Evolutionary conservation across 2,888 invertebrate species (phyloP).

Genomic region (Odontocerum albicorne): DNA sequence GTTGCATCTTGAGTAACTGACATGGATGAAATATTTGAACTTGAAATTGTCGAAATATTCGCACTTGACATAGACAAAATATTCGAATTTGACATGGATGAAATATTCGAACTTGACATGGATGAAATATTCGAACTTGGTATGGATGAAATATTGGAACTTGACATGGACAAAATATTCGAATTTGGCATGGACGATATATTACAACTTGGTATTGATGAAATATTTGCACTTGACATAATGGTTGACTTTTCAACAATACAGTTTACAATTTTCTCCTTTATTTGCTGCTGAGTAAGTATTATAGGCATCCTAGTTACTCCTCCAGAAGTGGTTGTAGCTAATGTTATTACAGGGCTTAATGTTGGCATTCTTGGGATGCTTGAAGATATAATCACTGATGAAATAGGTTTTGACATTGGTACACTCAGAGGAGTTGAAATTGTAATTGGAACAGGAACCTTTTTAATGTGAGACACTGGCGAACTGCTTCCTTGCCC

Average conservation of each 20-base stretch:
- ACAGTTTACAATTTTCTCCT: constrained; percentile 57
- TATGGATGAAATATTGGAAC: constrained; percentile 58
- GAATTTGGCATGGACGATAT: constrained; percentile 58
- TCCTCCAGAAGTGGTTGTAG: constrained; percentile 46
- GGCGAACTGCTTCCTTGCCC: constrained; percentile 36
- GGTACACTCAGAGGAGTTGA: constrained; percentile 49
- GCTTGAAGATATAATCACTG: constrained; percentile 54
- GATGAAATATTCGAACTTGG: constrained; percentile 58
- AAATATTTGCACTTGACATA: constrained; percentile 56
- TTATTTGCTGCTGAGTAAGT: constrained; percentile 54
- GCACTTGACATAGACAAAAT: too few species aligned
- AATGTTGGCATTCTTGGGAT: constrained; percentile 46
- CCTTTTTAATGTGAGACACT: constrained; percentile 47
- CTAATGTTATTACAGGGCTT: constrained; percentile 50
- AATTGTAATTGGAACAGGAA: constrained; percentile 48
- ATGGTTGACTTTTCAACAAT: constrained; percentile 57
- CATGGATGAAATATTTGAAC: constrained; percentile 59
- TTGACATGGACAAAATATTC: constrained; percentile 58
- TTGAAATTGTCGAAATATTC: too few species aligned
- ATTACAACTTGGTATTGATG: constrained; percentile 57
- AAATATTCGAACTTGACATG: constrained; percentile 56
- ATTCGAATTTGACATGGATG: too few species aligned
- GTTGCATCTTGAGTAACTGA: constrained; percentile 61
- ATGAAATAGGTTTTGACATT: constrained; percentile 50
- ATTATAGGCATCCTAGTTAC: constrained; percentile 50